phyloP scores from a whole-genome alignment of 2,888 invertebrate genomes.

The Ernsta delagoae region DNA sequence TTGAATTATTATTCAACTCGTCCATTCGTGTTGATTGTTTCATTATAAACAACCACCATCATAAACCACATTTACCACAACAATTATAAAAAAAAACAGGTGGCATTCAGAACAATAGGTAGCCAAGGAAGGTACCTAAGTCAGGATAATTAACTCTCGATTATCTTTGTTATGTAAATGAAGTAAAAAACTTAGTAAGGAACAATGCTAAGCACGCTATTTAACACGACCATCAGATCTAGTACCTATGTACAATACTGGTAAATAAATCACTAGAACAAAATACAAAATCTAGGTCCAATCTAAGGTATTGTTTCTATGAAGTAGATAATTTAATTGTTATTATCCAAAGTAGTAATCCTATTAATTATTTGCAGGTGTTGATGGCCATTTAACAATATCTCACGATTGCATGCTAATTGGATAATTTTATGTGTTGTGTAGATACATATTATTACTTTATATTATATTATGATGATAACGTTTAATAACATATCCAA shows the following conservation, averaged over 20 bases:
- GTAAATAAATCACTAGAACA: conserved; percentile 2
- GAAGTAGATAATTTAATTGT: no score
- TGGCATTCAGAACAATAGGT: conserved; percentile 28
- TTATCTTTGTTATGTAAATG: conserved; percentile 30
- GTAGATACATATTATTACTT: neutral
- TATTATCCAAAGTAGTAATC: no score
- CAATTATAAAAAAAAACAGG: conserved; percentile 7
- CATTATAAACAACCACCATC: no score
- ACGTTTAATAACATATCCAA: conserved; percentile 8
- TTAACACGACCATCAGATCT: conserved; percentile 22
- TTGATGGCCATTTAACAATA: conserved; percentile 13
- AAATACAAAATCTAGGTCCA: neutral
- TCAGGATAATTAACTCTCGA: conserved; percentile 17
- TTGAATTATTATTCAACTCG: no score
- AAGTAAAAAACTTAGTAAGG: conserved; percentile 1
- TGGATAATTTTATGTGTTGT: conserved; percentile 10
- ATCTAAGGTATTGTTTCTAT: no score
- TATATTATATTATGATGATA: conserved; percentile 5
- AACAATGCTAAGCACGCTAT: conserved; percentile 22
- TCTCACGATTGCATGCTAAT: conserved; percentile 19
- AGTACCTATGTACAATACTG: conserved; percentile 8
- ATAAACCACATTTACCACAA: neutral
- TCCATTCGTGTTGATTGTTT: no score
- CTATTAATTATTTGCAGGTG: conserved; percentile 1
- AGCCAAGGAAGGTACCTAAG: conserved; percentile 6